phyloP scores from a whole-genome alignment of 2,113 vertebrate species.

The Tichodroma muraria region DNA sequence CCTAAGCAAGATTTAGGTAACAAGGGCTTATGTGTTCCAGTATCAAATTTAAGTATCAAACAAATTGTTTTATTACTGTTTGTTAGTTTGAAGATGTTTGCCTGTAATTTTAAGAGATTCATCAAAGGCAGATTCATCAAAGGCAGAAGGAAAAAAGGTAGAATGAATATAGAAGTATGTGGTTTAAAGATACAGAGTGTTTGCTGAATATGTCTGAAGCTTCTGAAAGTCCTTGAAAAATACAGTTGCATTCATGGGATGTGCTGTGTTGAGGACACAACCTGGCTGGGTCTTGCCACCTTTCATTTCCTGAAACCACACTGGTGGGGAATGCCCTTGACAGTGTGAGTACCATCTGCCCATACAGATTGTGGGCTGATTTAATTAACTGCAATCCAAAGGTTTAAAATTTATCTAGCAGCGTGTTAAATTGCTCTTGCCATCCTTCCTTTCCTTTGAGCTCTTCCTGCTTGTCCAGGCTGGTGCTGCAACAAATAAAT shows the following conservation, averaged over 20 bases:
- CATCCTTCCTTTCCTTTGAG: not conserved
- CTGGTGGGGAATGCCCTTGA: not conserved
- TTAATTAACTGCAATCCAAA: not conserved
- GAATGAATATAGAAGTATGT: not conserved
- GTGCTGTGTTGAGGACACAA: not conserved
- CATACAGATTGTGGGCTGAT: not conserved
- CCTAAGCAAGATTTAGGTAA: not conserved
- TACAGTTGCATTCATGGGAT: not conserved
- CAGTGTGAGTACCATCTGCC: not conserved
- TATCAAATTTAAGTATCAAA: not conserved
- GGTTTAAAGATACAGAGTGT: not conserved
- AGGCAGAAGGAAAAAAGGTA: not conserved
- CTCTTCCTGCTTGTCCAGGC: conserved; percentile 1
- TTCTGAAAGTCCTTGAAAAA: not conserved
- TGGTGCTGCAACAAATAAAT: not conserved
- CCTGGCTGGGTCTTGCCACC: not conserved
- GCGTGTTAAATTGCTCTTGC: not conserved
- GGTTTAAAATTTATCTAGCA: not conserved
- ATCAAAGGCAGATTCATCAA: not conserved
- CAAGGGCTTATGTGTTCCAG: not conserved
- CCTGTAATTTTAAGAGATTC: not conserved
- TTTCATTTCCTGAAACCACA: not conserved
- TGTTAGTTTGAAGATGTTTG: not conserved
- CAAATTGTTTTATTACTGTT: not conserved
- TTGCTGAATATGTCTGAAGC: not conserved